Base-by-base conservation (phyloP, 2,797 vertebrate genomes). In the Ficedula albicollis region DNA sequence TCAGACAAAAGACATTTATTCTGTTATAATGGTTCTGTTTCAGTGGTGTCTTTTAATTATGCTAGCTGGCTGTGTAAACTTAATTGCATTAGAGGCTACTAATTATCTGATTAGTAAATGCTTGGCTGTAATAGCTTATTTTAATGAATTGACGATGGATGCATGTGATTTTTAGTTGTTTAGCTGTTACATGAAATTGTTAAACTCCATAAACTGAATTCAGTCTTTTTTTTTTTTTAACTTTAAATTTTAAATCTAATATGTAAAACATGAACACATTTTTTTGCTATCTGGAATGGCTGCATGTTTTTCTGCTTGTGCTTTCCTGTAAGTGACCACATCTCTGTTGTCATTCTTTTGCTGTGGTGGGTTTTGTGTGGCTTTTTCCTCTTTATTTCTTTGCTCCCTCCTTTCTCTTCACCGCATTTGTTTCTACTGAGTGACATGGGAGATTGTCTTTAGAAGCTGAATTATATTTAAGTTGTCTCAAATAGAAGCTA, bases 51-150 rank as follows among this genome's bases (percentile, higher is more conserved):
- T 94, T 90, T 93, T 94, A 92, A 95, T 96, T 95, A 74, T 68
- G 72, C 34, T 76, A 85, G 81, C 81, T 2, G 21, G 41, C 75
- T 90, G 81, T 92, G 81, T 83, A 85, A 93, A 89, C 72, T 83
- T 95, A 89, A 94, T 90, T 92, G 78, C 88, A 92, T 94, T 96
- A 92, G 86, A 70, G 68, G 64, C 75, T 93, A 88, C 90, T 95
- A 92, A 94, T 96, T 94, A 92, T 94, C 81, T 94, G 93, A 95
- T 96, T 89, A 96, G 78, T 81, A 90, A 90, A 79, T 89, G 60
- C 51, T 92, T 90, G 78, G 75, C 81, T 93, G 81, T 87, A 89
- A 93, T 92, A 62, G 64, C 44, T 90, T 89, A 80, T 96, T 95
- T 87, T 80, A 94, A 94, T 93, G 69, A 94, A 86, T 74, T 82